Evolutionary conservation across 2,113 vertebrate species (phyloP), one percentile per base, ranked within the genome.

Genomic region (Lagopus muta): DNA sequence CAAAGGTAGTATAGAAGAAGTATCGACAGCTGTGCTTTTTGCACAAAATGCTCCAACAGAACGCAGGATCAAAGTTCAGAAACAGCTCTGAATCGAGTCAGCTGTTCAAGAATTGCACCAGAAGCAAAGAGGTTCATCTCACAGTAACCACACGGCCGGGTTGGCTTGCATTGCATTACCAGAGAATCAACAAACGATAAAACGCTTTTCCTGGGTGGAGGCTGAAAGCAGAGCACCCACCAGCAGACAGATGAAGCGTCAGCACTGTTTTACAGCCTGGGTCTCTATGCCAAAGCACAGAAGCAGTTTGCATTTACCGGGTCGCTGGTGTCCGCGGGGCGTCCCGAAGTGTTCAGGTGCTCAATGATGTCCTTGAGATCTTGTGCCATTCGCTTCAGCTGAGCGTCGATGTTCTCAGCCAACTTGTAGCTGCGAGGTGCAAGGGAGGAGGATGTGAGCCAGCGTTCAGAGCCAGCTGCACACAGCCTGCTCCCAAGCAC

Each of bases 351-450:
- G 92, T 99, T 99, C 89, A 99, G 86, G 88, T 99, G 98, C 38
- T 98, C 98, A 17, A 28, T 99, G 87, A 99, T 98, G 92, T 99
- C 98, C 96, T 99, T 99, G 95, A 99, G 97, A 94, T 99, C 99
- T 79, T 99, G 98, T 2, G 98, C 98, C 98, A 99, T 99, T 60
- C 94, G 97, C 96, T 99, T 99, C 88, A 99, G 94, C 88, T 99
- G 98, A 12, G 98, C 98, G 69, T 99, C 98, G 30, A 99, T 99
- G 77, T 98, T 99, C 95, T 99, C 98, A 13, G 99, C 98, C 52
- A 99, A 94, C 95, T 98, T 99, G 91, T 99, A 99, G 65, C 98
- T 98, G 91, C 50, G 88, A 92, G 88, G 95, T 3, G 11, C 81
- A 87, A 0, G 0, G 28, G 9, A 94, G 9, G 92, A 57, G 9